Percentiles rank a stretch among this genome's conserved stretches.
Conservation (phyloP, 2,888 invertebrate species). For the Gnatocerus cornutus region DNA sequence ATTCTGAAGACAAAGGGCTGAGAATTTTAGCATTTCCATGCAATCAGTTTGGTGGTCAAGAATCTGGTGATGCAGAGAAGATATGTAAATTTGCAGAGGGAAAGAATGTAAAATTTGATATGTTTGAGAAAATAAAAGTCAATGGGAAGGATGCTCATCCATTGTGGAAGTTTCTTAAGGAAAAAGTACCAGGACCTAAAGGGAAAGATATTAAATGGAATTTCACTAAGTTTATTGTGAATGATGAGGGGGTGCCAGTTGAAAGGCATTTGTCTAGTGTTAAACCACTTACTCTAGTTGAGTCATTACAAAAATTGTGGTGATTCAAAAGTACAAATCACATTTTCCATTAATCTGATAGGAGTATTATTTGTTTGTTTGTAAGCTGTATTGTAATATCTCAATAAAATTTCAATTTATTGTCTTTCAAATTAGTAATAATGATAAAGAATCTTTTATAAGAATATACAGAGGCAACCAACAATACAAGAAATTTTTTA, state of each 20-base stretch:
- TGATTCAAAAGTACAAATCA: constrained; percentile 55
- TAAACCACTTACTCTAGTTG: constrained; percentile 64
- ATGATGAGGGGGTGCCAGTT: constrained; percentile 81
- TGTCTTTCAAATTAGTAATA: no score
- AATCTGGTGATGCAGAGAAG: constrained; percentile 78
- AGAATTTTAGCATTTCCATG: constrained; percentile 89
- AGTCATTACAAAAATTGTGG: constrained; percentile 67
- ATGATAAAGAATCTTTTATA: no score
- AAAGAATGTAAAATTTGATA: constrained; percentile 80
- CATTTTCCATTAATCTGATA: no score
- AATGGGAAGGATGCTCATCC: constrained; percentile 79
- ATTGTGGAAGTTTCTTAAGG: constrained; percentile 79
- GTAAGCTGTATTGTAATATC: no score
- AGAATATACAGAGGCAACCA: no score
- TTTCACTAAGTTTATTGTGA: constrained; percentile 88
- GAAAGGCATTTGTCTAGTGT: constrained; percentile 75
- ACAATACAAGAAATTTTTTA: no score
- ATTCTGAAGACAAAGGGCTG: constrained; percentile 81
- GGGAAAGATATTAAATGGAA: constrained; percentile 89
- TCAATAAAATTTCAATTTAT: no score
- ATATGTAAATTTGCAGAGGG: constrained; percentile 78
- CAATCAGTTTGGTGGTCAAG: constrained; percentile 87
- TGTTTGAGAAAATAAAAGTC: constrained; percentile 83
- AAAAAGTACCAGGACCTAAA: constrained; percentile 71
- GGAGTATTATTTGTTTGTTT: background rate